Conservation (phyloP, 2,113 vertebrate species). For the Amphiprion percula region DNA sequence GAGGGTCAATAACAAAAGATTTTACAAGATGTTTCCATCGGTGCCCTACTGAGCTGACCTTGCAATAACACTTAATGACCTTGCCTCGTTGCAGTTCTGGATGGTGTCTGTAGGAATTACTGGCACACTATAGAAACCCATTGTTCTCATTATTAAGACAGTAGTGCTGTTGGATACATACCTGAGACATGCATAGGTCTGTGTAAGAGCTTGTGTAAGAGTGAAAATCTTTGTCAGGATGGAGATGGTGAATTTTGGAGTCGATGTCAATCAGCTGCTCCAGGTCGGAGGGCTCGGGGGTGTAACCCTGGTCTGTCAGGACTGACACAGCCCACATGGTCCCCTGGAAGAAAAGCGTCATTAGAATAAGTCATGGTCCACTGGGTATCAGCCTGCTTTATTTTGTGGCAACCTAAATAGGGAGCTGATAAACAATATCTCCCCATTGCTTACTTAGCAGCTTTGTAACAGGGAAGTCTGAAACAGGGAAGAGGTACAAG, state of each 20-base stretch:
- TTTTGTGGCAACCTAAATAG: constrained; percentile 30
- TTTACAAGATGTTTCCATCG: constrained; percentile 58
- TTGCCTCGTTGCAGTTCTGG: neutral
- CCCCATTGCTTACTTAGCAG: constrained; percentile 6
- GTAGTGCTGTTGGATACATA: constrained; percentile 53
- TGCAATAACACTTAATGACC: constrained; percentile 34
- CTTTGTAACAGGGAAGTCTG: constrained; percentile 25
- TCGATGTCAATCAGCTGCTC: constrained; percentile 88
- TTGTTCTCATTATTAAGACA: neutral
- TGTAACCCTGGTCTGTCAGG: constrained; percentile 86
- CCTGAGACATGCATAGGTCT: constrained; percentile 66
- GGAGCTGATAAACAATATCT: constrained; percentile 15
- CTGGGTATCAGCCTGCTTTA: neutral
- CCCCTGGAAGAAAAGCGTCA: constrained; percentile 78
- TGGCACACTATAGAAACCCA: constrained; percentile 11
- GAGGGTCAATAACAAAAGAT: constrained; percentile 41
- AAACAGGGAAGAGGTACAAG: constrained; percentile 11
- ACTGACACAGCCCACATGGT: constrained; percentile 73
- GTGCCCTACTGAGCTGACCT: constrained; percentile 46
- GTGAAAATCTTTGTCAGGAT: constrained; percentile 71
- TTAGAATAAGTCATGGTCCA: constrained; percentile 18
- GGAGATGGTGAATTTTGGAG: constrained; percentile 84
- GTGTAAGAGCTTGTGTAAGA: constrained; percentile 63
- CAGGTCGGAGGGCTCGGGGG: constrained; percentile 82
- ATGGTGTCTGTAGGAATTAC: constrained; percentile 16